phyloP scores from a whole-genome alignment of 2,113 vertebrate genomes.

The Pyxicephalus adspersus region DNA sequence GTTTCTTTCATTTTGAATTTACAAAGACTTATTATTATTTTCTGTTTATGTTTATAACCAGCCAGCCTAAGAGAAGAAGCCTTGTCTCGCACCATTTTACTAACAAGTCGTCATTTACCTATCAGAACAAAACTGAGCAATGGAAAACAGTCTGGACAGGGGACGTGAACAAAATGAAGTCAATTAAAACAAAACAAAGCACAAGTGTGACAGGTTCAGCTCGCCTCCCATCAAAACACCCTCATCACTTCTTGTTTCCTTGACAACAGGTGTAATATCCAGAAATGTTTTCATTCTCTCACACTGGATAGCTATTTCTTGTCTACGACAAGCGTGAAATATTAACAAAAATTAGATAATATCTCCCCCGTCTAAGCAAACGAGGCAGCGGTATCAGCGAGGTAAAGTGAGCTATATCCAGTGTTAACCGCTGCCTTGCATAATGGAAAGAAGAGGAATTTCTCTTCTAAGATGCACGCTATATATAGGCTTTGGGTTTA shows the following conservation, averaged over 20 bases:
- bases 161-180: slow-evolving; percentile 43
- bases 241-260: slow-evolving; percentile 51
- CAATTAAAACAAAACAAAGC: slow-evolving; percentile 54
- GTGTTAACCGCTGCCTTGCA: not conserved
- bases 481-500: slow-evolving; percentile 1
- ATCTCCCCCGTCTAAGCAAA: not conserved
- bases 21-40: no score
- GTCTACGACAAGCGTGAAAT: slow-evolving; percentile 39
- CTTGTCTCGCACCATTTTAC: no score
- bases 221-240: slow-evolving; percentile 50
- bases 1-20: no score
- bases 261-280: slow-evolving; percentile 54
- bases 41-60: no score
- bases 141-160: slow-evolving; percentile 17
- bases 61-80: no score
- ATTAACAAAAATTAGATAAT: slow-evolving; percentile 51
- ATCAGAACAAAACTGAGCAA: not conserved
- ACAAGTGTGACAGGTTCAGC: slow-evolving; percentile 49
- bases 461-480: not conserved
- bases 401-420: not conserved
- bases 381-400: not conserved
- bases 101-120: not conserved
- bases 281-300: slow-evolving; percentile 45
- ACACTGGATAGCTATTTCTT: slow-evolving; percentile 19
- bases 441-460: not conserved